Evolutionary conservation across 2,888 invertebrate genomes (phyloP), one percentile per base, ranked within the genome.

Genomic region (Synergus umbraculus): DNA sequence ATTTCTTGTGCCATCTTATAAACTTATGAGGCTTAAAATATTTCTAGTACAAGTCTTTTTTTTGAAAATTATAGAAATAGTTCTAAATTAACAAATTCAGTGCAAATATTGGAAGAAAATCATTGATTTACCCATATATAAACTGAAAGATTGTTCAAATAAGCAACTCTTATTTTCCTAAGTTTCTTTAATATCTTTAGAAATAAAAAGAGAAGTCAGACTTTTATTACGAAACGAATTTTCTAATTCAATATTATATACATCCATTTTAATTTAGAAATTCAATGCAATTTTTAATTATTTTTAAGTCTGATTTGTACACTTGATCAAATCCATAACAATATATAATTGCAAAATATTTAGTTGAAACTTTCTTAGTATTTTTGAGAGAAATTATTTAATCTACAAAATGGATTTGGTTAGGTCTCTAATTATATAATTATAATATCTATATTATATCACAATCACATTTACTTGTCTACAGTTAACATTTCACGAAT

Each of bases 171-270:
- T 46, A 46, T 46, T 46, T 46, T 46, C 13, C 12, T 12, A 46
- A 4, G 12, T 12, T 12, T 12, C 0, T 46, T 13, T 13, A 13
- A 2, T 65, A 65, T 12, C 1, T 41, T 10, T 43, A 65, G 37
- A 65, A 15, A n/a, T 65, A 65, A 65, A 65, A 65, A 41, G 65
- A 66, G 43, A 43, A 66, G 13, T 66, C n/a, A 66, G 66, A 43
- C 43, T 66, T 66, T 43, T 41, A 9, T 9, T 37, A 41, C 66
- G 3, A 13, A 12, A 22, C 18, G 4, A 66, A 43, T 66, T 66
- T 41, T 43, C n/a, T 41, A 18, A 37, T n/a, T 43, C n/a, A n/a
- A 41, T n/a, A 8, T 41, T 8, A 41, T 64, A 63, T 15, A 49
- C 49, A 37, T 58, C 8, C 13, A 63, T 29, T 22, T 63, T 63